Percentiles rank a stretch among this genome's conserved stretches.
Evolutionary conservation across 1,140 invertebrate species (phyloP).

Genomic region (Aphidius gifuensis): DNA sequence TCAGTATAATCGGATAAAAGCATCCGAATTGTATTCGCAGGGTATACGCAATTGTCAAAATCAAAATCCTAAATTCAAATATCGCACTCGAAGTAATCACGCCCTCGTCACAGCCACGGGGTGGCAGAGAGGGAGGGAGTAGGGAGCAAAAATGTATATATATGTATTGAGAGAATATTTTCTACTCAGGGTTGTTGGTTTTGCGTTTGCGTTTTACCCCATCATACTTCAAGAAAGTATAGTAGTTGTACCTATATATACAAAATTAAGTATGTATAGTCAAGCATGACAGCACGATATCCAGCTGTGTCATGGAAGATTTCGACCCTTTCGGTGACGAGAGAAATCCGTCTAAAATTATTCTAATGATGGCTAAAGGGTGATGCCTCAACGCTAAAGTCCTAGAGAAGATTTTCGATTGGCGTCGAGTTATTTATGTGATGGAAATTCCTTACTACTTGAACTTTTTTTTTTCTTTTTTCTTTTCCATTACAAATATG

Average conservation of each 20-base stretch:
- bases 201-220: neutral
- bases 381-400: constrained; percentile 10
- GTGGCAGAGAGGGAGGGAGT: neutral
- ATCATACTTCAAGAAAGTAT: neutral
- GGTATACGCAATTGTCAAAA: constrained; percentile 31
- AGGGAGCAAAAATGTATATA: neutral
- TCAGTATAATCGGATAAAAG: constrained; percentile 35
- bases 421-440: constrained; percentile 10
- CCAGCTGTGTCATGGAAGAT: constrained; percentile 23
- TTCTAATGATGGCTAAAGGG: constrained; percentile 30
- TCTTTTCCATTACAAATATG: constrained; percentile 3
- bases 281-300: neutral
- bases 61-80: constrained; percentile 42
- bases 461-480: neutral
- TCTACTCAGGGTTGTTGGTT: neutral
- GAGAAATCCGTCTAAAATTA: constrained; percentile 25
- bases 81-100: constrained; percentile 36
- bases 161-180: neutral
- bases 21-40: constrained; percentile 26
- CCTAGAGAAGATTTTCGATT: neutral
- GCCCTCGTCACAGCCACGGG: neutral
- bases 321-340: constrained; percentile 17
- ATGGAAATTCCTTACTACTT: constrained; percentile 17
- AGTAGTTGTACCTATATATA: neutral
- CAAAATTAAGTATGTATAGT: too few relatives aligned